A percentile compares a stretch with the other conserved stretches of the same genome.
Conservation (phyloP, 1,140 invertebrate species). For the Calephelis virginiensis region DNA sequence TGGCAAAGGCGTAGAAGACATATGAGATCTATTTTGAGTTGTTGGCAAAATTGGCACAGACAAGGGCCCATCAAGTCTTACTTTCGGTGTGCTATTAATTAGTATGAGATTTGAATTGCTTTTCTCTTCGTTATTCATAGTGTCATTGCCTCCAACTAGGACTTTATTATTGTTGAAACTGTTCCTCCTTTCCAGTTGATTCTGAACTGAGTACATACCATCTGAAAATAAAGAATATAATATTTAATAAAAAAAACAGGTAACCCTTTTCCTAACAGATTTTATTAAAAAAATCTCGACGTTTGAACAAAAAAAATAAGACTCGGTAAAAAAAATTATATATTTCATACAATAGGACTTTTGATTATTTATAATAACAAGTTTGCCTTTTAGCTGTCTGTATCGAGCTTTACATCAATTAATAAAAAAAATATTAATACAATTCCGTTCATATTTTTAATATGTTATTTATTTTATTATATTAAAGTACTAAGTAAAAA, state of each 20-base stretch:
- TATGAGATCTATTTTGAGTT: background rate
- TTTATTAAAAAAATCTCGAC: too few relatives aligned
- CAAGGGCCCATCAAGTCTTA: constrained; percentile 27
- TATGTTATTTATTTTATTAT: too few relatives aligned
- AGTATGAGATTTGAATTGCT: constrained; percentile 46
- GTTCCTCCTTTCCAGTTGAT: constrained; percentile 38
- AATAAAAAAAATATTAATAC: too few relatives aligned
- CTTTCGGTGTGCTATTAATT: constrained; percentile 36
- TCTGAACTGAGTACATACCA: constrained; percentile 48
- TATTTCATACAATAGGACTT: too few relatives aligned
- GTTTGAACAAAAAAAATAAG: too few relatives aligned
- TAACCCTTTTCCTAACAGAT: too few relatives aligned
- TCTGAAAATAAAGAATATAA: constrained; percentile 44
- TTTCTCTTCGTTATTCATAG: constrained; percentile 38
- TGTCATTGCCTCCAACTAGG: constrained; percentile 61
- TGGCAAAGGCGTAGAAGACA: background rate
- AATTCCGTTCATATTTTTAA: too few relatives aligned
- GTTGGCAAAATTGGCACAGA: constrained; percentile 1
- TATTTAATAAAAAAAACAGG: background rate
- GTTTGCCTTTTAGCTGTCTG: too few relatives aligned
- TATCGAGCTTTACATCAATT: too few relatives aligned
- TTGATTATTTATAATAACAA: too few relatives aligned
- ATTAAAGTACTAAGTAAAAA: too few relatives aligned
- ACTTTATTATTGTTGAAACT: constrained; percentile 72
- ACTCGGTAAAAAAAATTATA: too few relatives aligned